phyloP scores from a whole-genome alignment of 2,113 vertebrate genomes.

The Pelusios castaneus region DNA sequence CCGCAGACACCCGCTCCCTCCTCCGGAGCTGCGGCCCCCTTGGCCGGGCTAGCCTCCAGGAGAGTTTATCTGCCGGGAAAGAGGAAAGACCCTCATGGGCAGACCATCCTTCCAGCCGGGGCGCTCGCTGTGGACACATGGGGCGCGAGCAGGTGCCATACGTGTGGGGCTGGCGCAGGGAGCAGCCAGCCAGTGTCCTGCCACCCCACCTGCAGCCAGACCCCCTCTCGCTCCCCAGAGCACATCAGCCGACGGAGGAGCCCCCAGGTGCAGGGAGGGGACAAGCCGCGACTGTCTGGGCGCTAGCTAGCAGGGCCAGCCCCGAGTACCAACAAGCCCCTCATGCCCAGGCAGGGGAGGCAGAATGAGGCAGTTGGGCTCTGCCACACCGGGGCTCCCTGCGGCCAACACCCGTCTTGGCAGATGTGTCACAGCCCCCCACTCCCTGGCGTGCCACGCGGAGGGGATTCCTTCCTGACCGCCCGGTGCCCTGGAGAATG shows the following conservation, averaged over 20 bases:
- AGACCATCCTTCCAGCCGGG: too few species aligned
- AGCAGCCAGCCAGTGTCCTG: too few species aligned
- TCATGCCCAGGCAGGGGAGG: background rate
- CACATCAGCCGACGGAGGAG: background rate
- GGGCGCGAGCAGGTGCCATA: too few species aligned
- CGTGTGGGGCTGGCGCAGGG: too few species aligned
- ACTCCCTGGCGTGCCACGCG: accelerated
- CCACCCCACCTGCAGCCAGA: background rate
- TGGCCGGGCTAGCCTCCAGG: background rate
- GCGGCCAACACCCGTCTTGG: background rate
- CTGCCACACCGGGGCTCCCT: background rate
- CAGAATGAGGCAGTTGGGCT: background rate
- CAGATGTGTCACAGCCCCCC: background rate
- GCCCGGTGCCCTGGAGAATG: background rate
- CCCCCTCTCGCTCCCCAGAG: background rate
- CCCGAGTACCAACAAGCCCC: background rate
- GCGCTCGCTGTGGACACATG: background rate
- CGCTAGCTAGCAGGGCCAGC: background rate
- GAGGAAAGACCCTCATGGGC: too few species aligned
- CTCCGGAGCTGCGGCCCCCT: background rate
- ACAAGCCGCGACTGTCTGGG: background rate
- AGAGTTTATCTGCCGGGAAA: too few species aligned
- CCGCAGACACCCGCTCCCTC: background rate
- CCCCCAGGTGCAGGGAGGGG: background rate
- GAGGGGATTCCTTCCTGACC: background rate